These are phyloP conservation scores for Beroe forskalii DNA, from an alignment of 37 sponge, comb jelly and placozoan genomes.

Conservation along the genomic window DNA sequence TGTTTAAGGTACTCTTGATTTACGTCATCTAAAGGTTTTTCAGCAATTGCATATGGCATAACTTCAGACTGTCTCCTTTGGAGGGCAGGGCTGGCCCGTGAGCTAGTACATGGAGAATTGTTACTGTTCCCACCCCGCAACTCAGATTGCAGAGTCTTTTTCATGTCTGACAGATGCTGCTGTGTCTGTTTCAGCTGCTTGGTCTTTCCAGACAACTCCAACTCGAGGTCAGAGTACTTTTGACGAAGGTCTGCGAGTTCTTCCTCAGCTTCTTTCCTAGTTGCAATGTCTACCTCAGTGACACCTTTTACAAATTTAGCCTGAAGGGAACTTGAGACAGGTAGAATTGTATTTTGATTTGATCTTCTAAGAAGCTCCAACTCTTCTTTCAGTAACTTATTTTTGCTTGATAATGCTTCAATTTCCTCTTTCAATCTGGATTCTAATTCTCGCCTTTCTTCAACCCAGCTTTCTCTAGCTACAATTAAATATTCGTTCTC, in stretches of 20 bases:
- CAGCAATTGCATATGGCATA: not conserved
- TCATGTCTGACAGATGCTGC: slow-evolving; percentile 44
- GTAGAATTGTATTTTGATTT: slow-evolving; percentile 16
- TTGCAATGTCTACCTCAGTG: slow-evolving; percentile 47
- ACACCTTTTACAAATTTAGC: slow-evolving; percentile 54
- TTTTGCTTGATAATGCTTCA: not conserved
- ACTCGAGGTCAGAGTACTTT: not conserved
- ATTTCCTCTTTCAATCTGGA: not conserved
- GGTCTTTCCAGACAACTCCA: slow-evolving; percentile 2
- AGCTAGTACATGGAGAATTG: slow-evolving; percentile 11
- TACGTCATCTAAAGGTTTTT: not conserved
- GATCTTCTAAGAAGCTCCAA: not conserved
- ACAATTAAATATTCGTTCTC: slow-evolving; percentile 41
- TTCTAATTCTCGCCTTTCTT: slow-evolving; percentile 25
- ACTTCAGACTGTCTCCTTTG: not conserved
- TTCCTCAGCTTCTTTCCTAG: slow-evolving; percentile 21
- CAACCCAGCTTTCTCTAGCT: slow-evolving; percentile 48
- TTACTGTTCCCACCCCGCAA: slow-evolving; percentile 30
- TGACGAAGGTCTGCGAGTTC: not conserved
- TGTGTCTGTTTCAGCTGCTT: slow-evolving; percentile 62
- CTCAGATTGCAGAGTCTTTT: slow-evolving; percentile 18
- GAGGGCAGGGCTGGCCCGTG: slow-evolving; percentile 28
- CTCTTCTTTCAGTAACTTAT: not conserved
- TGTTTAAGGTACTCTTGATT: slow-evolving; percentile 44
- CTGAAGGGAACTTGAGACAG: slow-evolving; percentile 41